Evolutionary conservation across 2,797 vertebrate species (phyloP).

Genomic region (Dromococcyx pavoninus): DNA sequence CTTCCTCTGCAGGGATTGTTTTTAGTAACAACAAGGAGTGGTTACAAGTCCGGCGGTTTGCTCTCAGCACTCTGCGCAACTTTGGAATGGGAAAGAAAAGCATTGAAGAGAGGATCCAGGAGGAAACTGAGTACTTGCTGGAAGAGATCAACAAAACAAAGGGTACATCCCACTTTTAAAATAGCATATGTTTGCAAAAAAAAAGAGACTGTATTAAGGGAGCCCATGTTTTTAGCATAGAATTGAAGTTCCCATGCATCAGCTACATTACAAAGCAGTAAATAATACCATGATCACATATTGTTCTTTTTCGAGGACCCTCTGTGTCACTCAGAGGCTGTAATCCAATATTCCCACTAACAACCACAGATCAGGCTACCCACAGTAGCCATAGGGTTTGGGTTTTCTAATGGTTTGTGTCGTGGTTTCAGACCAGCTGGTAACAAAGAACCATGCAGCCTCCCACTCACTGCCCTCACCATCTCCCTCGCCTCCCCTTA

Average conservation of each 20-base stretch:
- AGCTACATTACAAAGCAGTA: not conserved
- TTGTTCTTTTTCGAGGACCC: not conserved
- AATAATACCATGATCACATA: not conserved
- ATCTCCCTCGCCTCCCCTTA: too few relatives aligned
- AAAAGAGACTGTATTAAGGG: not conserved
- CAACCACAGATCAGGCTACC: not conserved
- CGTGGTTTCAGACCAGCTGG: too few relatives aligned
- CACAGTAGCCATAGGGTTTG: not conserved
- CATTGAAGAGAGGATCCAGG: conserved; percentile 59
- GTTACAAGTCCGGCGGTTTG: conserved; percentile 40
- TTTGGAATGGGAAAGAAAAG: conserved; percentile 70
- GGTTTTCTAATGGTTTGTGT: accelerated
- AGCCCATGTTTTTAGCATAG: not conserved
- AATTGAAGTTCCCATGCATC: not conserved
- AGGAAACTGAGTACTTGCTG: conserved; percentile 51
- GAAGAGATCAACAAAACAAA: conserved; percentile 55
- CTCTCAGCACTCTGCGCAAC: conserved; percentile 39
- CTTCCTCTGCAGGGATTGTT: not conserved
- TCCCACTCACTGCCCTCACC: too few relatives aligned
- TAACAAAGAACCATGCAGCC: too few relatives aligned
- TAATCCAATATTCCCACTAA: not conserved
- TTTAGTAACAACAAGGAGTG: conserved; percentile 40
- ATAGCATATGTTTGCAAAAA: not conserved
- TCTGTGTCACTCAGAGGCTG: not conserved
- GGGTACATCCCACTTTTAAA: not conserved